Percentiles rank a stretch among this genome's conserved stretches.
Conservation (phyloP, 2,888 invertebrate species). For the Lutraria lutraria region DNA sequence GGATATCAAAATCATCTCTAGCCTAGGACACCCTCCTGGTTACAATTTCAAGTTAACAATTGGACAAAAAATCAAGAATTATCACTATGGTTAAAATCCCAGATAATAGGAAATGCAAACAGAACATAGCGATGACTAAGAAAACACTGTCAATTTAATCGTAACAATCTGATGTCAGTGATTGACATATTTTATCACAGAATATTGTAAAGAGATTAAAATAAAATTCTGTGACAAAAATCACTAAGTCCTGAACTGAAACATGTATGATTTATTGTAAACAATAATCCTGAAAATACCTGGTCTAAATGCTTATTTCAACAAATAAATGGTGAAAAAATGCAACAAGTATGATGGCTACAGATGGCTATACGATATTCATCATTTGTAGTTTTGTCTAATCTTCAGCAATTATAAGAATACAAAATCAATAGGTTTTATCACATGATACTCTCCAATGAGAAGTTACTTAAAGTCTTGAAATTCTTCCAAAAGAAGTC, state of each 20-base stretch:
- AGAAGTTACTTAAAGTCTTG: no score
- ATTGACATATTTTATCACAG: background rate
- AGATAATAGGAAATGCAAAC: background rate
- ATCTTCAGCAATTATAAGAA: background rate
- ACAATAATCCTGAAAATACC: background rate
- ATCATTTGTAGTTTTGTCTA: no score
- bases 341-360: no score
- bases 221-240: conserved; percentile 8
- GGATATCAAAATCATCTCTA: background rate
- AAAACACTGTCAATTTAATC: background rate
- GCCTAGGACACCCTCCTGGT: background rate
- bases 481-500: background rate
- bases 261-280: background rate
- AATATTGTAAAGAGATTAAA: background rate
- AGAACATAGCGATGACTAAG: background rate
- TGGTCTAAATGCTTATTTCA: background rate
- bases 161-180: background rate
- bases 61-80: background rate
- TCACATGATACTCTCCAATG: background rate
- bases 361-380: no score
- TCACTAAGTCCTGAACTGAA: background rate
- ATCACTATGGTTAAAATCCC: background rate
- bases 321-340: no score
- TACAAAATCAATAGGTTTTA: background rate
- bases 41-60: background rate